Conservation (phyloP, 2,888 invertebrate genomes). For the Ormia ochracea region DNA sequence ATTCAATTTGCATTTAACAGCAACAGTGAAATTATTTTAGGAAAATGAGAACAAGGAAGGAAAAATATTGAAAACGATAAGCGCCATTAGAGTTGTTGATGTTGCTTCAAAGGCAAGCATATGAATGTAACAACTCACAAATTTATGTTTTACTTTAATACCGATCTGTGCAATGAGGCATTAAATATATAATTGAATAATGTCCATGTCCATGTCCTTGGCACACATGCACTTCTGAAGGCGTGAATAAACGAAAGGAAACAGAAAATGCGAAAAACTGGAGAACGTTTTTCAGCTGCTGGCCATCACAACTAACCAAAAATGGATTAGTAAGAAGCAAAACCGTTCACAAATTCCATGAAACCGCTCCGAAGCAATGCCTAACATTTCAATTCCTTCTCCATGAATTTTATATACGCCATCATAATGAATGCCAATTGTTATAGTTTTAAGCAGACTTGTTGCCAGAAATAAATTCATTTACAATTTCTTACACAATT, state of each 20-base stretch:
- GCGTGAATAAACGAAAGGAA: neutral
- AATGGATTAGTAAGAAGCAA: too few species aligned
- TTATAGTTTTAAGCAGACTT: too few species aligned
- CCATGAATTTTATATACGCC: too few species aligned
- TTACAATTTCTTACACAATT: too few species aligned
- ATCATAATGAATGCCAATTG: too few species aligned
- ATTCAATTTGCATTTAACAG: slow-evolving; percentile 3
- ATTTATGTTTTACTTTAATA: neutral
- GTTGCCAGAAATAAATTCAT: too few species aligned
- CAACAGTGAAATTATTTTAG: neutral
- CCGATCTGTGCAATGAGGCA: neutral
- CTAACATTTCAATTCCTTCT: too few species aligned
- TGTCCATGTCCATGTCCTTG: neutral
- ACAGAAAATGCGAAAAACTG: too few species aligned
- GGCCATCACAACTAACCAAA: too few species aligned
- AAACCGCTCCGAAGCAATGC: too few species aligned
- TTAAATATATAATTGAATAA: neutral
- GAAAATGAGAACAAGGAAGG: neutral
- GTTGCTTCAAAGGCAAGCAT: neutral
- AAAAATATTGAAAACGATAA: neutral
- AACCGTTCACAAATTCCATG: too few species aligned
- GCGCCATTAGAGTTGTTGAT: neutral
- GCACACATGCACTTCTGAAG: neutral
- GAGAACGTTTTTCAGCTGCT: too few species aligned
- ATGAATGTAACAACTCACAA: neutral